A percentile compares a stretch with the other conserved stretches of the same genome.
Evolutionary conservation across 2,888 invertebrate genomes (phyloP).

Genomic region (Galerucella calmariensis): DNA sequence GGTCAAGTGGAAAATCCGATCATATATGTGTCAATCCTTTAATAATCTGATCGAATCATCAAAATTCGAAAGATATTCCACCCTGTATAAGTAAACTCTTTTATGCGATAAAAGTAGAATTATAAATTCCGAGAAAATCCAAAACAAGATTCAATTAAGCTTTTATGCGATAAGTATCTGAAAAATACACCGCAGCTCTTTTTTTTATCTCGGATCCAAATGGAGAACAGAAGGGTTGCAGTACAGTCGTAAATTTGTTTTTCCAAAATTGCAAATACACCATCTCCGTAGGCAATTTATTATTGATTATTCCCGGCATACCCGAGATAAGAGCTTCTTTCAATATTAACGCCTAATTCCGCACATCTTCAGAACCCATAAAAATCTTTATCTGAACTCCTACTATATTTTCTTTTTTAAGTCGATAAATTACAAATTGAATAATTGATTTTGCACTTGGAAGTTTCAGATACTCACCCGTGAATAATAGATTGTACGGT

Average conservation of each 20-base stretch:
- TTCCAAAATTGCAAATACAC: constrained; percentile 33
- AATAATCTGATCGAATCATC: not conserved
- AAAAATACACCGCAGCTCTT: constrained; percentile 6
- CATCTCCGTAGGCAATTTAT: constrained; percentile 25
- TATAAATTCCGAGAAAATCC: not conserved
- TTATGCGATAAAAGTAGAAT: not conserved
- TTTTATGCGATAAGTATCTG: not conserved
- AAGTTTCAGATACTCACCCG: constrained; percentile 25
- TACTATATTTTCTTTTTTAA: constrained; percentile 27
- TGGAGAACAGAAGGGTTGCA: constrained; percentile 20
- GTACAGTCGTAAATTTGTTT: constrained; percentile 28
- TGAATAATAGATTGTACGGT: constrained; percentile 28
- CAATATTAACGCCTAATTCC: constrained; percentile 38
- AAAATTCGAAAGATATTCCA: not conserved
- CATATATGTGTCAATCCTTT: too few relatives aligned
- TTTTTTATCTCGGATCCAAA: constrained; percentile 19
- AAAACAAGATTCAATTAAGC: not conserved
- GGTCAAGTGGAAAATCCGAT: too few relatives aligned
- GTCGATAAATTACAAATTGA: constrained; percentile 38
- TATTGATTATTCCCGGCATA: constrained; percentile 35
- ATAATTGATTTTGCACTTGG: constrained; percentile 36
- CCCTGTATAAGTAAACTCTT: not conserved
- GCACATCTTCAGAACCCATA: constrained; percentile 30
- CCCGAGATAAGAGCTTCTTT: constrained; percentile 34
- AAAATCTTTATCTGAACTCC: constrained; percentile 37